Evolutionary conservation across 2,797 vertebrate genomes (phyloP), one percentile per base, ranked within the genome.

Genomic region (Melanotaenia pygmaea): DNA sequence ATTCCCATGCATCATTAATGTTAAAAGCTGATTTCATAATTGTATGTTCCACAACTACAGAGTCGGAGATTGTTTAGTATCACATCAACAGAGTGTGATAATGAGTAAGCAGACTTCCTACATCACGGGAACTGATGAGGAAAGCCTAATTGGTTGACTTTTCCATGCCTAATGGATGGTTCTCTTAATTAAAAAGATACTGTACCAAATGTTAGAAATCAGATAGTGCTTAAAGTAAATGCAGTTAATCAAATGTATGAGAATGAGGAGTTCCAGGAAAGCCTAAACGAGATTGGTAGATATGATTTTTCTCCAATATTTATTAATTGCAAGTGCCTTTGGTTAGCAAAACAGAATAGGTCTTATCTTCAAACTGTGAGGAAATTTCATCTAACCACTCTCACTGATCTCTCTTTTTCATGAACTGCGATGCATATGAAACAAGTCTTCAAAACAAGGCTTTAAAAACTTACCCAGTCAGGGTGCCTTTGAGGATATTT

Each of bases 401-500:
- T 86, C 91, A 95, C 93, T 95, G 95, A 94, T 97, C 96, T 96
- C 95, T 94, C 93, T 66, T 73, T 96, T 97, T 95, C 95, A 96
- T 95, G 96, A 97, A 98, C 96, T 95, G 95, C 93, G 95, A 94
- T 95, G 96, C 96, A 96, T 96, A 96, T 97, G 96, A 97, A 98
- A 98, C 96, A 97, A 98, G 96, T 97, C 97, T 99, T 99, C 96
- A 98, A 97, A 99, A 98, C 97, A 98, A 98, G 96, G 96, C 96
- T 96, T 97, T 98, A 97, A 98, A 98, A 98, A 98, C 96, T 96
- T 95, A 98, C 97, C 96, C 96, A 99, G 97, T 99, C 98, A 99
- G 98, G 98, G 98, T 99, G 98, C 98, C 98, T 99, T 99, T 99
- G 98, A 99, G 98, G 98, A 99, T 99, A 99, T 99, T 99, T 99